Percentiles rank a stretch among this genome's conserved stretches.
phyloP scores from a whole-genome alignment of 64 coral and sea anemone genomes.

The Cladopsammia gracilis region DNA sequence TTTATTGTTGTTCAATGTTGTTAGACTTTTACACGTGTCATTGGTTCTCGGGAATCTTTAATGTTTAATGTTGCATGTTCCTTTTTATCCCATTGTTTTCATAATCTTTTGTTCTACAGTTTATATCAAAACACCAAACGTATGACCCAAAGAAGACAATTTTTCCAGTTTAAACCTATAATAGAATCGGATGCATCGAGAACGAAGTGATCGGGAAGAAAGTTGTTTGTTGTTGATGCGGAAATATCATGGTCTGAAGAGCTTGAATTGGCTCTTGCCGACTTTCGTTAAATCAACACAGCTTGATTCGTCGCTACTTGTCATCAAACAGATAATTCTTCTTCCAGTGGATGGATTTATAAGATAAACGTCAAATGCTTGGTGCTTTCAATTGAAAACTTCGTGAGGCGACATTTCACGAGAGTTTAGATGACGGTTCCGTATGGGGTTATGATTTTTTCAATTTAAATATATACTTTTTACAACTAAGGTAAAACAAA shows the following conservation, averaged over 20 bases:
- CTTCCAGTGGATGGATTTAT: conserved; percentile 5
- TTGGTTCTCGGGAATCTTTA: conserved; percentile 25
- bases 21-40: conserved; percentile 72
- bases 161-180: too few species aligned
- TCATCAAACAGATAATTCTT: neutral
- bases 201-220: too few species aligned
- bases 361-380: neutral
- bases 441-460: too few species aligned
- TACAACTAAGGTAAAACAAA: too few species aligned
- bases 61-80: conserved; percentile 75
- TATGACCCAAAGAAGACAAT: neutral
- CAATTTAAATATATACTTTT: too few species aligned
- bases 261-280: neutral
- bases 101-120: neutral
- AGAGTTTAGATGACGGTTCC: neutral
- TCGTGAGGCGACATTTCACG: neutral
- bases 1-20: conserved; percentile 35
- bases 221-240: neutral
- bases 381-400: neutral
- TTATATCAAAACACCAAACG: neutral
- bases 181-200: neutral
- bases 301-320: neutral
- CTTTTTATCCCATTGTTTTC: neutral
- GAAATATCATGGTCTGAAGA: neutral
- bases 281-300: conserved; percentile 20